Base-by-base conservation (phyloP, 2,113 vertebrate species). In the Myrmophylax atrothorax region DNA sequence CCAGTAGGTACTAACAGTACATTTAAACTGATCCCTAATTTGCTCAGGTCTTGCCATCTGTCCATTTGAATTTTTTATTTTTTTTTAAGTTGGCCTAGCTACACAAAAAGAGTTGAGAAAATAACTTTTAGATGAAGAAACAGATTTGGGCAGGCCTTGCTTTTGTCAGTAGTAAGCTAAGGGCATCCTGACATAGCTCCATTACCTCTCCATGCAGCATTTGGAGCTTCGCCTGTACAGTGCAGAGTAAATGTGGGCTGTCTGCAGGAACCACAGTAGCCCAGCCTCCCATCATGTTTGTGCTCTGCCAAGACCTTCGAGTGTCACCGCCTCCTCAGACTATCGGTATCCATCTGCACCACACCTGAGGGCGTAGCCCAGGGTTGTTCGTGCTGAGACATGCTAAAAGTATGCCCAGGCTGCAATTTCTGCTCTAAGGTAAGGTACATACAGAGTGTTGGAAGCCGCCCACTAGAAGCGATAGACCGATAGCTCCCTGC, bases 391-490 rank as follows among this genome's bases (percentile, higher is more conserved):
- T 14, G 62, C 60, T 4, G 2, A 46, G 87, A 14, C 78, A 25
- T 2, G 33, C 56, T 35, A 1, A 0, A 66, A 29, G 35, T 11
- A 58, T 59, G 84, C 18, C 64, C 7, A 2, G 2, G 0, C 52
- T 82, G 78, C 62, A 18, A 0, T 22, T 75, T 9, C 33, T 38
- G 35, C n/a, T 42, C 15, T 9, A 11, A 29, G 67, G 24, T 22
- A 14, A 46, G 74, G 60, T 5, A 12, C 64, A 29, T 0, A 63
- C 47, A 24, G 60, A 72, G 12, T 16, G 3, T 1, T 6, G 26
- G 72, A 60, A 82, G 62, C 44, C 1, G 1, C 77, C 77, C 75
- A 1, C 10, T 3, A 28, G 60, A 4, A 52, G 22, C 0, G 33
- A 38, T 1, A 17, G 72, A 64, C 9, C 0, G 1, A 14, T 1